Evolutionary conservation across 1,140 invertebrate genomes (phyloP), one percentile per base, ranked within the genome.

Genomic region (Planococcus citri): DNA sequence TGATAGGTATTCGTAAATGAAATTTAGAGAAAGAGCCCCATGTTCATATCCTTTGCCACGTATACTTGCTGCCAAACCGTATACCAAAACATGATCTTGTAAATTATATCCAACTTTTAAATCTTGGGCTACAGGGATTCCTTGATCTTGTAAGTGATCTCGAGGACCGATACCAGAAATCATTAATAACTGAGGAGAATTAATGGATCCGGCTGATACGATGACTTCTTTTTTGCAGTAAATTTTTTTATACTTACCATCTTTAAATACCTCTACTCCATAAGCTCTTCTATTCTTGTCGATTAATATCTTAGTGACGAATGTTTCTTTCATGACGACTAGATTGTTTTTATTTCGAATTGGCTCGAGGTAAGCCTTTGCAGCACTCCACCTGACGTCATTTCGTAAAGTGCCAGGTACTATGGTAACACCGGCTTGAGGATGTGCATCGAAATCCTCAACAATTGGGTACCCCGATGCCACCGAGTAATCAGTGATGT

Each of bases 61-160:
- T n/a, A n/a, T n/a, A n/a, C n/a, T n/a, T n/a, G n/a, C n/a, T n/a
- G n/a, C 29, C 29, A 1, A 91, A 69, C 1, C 85, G 85, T 1
- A 87, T 51, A 87, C 82, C 70, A 87, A 84, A 12, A 80, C 73
- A 72, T 92, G 90, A 76, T 91, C 89, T 82, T 89, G 88, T 4
- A 91, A 76, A 76, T 91, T 91, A 68, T 84, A 83, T 1, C 89
- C 89, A 8, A 90, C 88, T 0, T 86, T 87, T n/a, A 89, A 80
- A 79, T 94, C 85, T 71, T 83, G 82, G 1, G 87, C 71, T 0
- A 87, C 80, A 1, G 82, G 79, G 37, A 90, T 87, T 33, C 70
- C 72, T 0, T 73, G 6, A 29, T 71, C 57, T 60, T 71, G 51
- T 27, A 81, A 68, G 70, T 82, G 78, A 0, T 76, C 74, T 27